phyloP scores from a whole-genome alignment of 2,888 invertebrate species.

The Nesidiocoris tenuis region DNA sequence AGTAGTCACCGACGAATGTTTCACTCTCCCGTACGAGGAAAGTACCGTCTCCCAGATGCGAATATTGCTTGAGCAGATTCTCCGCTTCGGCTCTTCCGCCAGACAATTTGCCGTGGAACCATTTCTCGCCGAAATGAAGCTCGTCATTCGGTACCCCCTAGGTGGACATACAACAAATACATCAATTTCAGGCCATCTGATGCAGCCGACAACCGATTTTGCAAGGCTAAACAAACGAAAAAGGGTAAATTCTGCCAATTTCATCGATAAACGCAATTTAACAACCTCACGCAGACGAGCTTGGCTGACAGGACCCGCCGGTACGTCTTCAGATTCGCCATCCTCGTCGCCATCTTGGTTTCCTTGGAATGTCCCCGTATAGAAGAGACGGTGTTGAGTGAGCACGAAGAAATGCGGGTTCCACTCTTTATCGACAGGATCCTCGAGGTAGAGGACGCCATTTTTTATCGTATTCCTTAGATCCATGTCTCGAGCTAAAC shows the following conservation, averaged over 20 bases:
- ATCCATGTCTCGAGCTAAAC: conserved; percentile 67
- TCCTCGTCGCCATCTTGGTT: conserved; percentile 59
- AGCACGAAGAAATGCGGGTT: conserved; percentile 90
- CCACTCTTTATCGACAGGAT: conserved; percentile 87
- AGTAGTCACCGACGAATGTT: conserved; percentile 94
- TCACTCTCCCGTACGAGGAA: conserved; percentile 92
- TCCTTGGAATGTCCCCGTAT: conserved; percentile 68
- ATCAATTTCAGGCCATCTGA: too few species aligned
- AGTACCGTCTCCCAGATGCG: conserved; percentile 84
- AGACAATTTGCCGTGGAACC: conserved; percentile 87
- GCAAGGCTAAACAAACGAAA: too few species aligned
- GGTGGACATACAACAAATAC: too few species aligned
- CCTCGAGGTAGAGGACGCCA: conserved; percentile 84
- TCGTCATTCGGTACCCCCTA: conserved; percentile 79
- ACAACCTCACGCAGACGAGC: conserved; percentile 58
- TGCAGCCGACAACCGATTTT: too few species aligned
- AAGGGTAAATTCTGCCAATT: too few species aligned
- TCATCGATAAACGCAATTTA: too few species aligned
- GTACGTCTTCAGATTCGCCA: conserved; percentile 57
- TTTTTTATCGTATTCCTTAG: conserved; percentile 82
- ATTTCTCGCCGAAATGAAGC: conserved; percentile 85
- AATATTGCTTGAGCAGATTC: conserved; percentile 68
- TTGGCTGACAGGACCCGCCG: conserved; percentile 54
- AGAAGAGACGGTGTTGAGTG: conserved; percentile 83
- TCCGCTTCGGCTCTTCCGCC: conserved; percentile 72